Evolutionary conservation across 2,797 vertebrate genomes (phyloP), one percentile per base, ranked within the genome.

Genomic region (Chiloscyllium punctatum): DNA sequence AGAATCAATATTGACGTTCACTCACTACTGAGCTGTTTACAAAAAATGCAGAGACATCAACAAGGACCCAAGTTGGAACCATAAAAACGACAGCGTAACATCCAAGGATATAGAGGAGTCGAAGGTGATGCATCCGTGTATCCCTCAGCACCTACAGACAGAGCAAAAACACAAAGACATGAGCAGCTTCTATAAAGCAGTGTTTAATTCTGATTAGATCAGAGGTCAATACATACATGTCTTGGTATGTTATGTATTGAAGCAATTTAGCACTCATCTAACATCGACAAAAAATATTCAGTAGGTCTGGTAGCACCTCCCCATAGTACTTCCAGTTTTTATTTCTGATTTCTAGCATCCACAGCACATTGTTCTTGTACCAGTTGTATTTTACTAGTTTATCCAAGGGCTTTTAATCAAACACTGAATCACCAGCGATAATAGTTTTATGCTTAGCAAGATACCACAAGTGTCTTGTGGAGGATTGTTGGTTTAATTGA

Each of bases 31-130:
- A 98, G 77, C 98, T 98, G 91, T 99, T 98, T 6, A 99, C 98
- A 33, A 99, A 97, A 97, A 99, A 99, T 42, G 98, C 97, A 0
- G 99, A 99, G 21, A 99, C 98, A 96, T 99, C 99, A 18, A 99
- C 98, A 96, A 99, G 97, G 42, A 99, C 98, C 99, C 99, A 99
- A 0, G 99, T 99, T 37, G 99, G 99, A 96, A 99, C 97, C 99
- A 99, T 99, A 97, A 99, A 99, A 97, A 99, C 97, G 27, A 99
- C 97, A 0, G 99, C 99, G 0, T 99, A 98, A 96, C 99, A 99
- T 72, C 99, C 99, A 0, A 99, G 97, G 86, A 99, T 98, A 97
- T 99, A 99, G 96, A 99, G 98, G 68, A 99, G 96, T 72, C 98
- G 97, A 27, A 99, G 98, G 53, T 99, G 99, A 96, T 99, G 99